Evolutionary conservation across 2,113 vertebrate genomes (phyloP).

Genomic region (Sinocyclocheilus anophthalmus): DNA sequence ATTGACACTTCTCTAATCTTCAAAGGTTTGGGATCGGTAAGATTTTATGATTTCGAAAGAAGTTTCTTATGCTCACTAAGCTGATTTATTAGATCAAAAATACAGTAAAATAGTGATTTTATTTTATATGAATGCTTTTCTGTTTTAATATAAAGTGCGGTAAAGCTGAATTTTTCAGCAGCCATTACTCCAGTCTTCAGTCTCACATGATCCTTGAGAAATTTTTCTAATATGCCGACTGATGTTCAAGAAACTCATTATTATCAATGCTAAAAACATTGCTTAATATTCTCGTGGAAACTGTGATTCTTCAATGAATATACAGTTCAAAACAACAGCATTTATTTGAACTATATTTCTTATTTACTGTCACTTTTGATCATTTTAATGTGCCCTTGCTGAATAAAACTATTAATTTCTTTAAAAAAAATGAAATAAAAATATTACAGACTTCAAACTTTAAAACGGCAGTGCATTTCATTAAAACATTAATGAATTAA

Average conservation of each 20-base stretch:
- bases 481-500: background rate
- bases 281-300: background rate
- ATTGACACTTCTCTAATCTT: background rate
- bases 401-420: background rate
- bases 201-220: background rate
- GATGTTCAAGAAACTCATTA: background rate
- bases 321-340: background rate
- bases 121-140: too few species aligned
- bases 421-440: too few species aligned
- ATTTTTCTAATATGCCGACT: background rate
- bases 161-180: background rate
- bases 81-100: background rate
- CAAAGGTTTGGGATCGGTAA: background rate
- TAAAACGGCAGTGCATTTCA: too few species aligned
- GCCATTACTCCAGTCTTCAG: background rate
- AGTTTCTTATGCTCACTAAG: too few species aligned
- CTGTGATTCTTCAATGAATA: background rate
- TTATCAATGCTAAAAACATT: background rate
- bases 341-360: background rate
- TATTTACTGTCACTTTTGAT: background rate
- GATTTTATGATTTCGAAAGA: background rate
- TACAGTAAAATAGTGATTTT: background rate
- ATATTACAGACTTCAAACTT: too few species aligned
- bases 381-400: background rate
- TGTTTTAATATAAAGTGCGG: background rate